Evolutionary conservation across 2,797 vertebrate genomes (phyloP), one percentile per base, ranked within the genome.

Genomic region (Spinus olivaceus): DNA sequence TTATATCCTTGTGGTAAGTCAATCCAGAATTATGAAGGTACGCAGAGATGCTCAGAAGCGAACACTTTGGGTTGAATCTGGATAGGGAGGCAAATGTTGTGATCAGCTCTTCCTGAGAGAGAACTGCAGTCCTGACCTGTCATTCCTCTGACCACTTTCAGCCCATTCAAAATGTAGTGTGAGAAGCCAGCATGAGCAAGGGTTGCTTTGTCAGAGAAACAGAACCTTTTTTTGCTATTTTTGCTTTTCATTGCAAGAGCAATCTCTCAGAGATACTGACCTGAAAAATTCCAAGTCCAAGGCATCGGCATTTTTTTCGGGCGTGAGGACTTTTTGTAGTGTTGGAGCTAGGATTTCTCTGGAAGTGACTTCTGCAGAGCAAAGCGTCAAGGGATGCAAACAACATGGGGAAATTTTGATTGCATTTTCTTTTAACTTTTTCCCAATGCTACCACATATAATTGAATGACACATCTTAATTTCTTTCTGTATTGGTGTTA

Each of bases 401-500:
- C 12, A 78, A 84, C 50, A 79, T 2, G 37, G 78, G 33, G 72
- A 94, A 69, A 80, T 92, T 80, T 72, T 10, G 5, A 50, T 72
- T 81, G 42, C 24, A 86, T 92, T 80, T 97, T 96, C 79, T 87
- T 95, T 94, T 54, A 32, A 47, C 17, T 63, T 88, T 83, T 53
- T 4, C 46, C 39, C 49, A 61, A 4, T 28, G 79, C 21, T 20
- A 65, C 47, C 74, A 89, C 35, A 30, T 73, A 50, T 81, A 92
- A 93, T 39, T 50, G 61, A 94, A 77, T 64, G 89, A 91, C 81
- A 78, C 64, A 46, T 96, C 94, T 95, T 97, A 60, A 86, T 97
- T 96, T 97, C 76, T 96, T 94, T 92, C 87, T 86, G 21, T 69
- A 71, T 81, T 96, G 91, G 66, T 73, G 85, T 86, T 89, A 94